Percentiles rank a stretch among this genome's conserved stretches.
phyloP scores from a whole-genome alignment of 2,888 invertebrate genomes.

The Cecidostiba fungosa region DNA sequence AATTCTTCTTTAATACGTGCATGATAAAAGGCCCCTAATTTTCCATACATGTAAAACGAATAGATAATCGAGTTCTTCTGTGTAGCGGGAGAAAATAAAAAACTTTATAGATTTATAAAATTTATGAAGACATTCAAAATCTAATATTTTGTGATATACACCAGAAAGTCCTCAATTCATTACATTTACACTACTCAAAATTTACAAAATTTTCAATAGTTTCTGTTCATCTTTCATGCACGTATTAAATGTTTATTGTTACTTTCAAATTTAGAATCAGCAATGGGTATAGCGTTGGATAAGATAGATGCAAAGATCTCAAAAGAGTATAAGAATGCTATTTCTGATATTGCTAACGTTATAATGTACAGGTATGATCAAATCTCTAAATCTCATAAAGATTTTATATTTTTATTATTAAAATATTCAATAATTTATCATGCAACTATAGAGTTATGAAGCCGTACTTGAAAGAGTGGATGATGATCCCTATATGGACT shows the following conservation, averaged over 20 bases:
- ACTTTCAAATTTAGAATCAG: constrained; percentile 51
- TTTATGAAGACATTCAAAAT: no score
- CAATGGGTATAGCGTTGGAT: constrained; percentile 58
- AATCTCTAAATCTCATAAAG: background rate
- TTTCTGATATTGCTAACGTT: constrained; percentile 80
- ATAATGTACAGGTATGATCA: constrained; percentile 72
- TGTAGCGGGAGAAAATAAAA: no score
- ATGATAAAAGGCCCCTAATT: no score
- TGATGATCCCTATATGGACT: constrained; percentile 55
- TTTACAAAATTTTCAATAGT: no score
- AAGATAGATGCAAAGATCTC: constrained; percentile 75
- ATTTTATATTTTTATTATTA: background rate
- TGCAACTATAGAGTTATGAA: constrained; percentile 75
- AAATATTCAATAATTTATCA: background rate
- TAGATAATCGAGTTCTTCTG: no score
- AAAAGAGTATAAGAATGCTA: constrained; percentile 83
- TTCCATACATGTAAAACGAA: no score
- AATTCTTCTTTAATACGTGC: no score
- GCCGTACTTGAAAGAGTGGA: constrained; percentile 77
- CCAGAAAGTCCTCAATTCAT: no score
- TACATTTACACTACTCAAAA: no score
- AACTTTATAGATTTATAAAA: no score
- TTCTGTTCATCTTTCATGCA: background rate
- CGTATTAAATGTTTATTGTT: background rate
- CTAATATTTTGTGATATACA: no score